Base-by-base conservation (phyloP, 2,888 invertebrate species). In the Synergus laeviventris region DNA sequence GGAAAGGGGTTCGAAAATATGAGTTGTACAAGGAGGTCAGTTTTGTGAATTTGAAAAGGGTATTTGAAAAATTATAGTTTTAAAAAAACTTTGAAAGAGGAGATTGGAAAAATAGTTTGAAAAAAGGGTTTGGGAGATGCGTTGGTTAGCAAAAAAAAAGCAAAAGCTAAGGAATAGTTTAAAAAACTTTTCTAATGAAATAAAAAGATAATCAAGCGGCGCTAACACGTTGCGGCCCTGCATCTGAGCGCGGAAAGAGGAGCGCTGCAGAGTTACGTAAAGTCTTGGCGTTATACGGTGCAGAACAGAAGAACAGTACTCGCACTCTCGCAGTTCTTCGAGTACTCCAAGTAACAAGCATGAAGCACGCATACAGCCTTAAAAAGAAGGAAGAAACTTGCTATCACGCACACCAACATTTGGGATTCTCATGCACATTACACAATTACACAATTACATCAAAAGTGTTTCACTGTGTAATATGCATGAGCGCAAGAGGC, bases 201-300 rank as follows among this genome's bases (percentile, higher is more conserved):
- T 24, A 24, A 59, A 59, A 24, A 4, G 1, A 59, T 24, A n/a
- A 54, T 70, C 49, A 70, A 31, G 31, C 9, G 45, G 18, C 12
- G 49, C 18, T 49, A 54, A n/a, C 11, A 81, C 21, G 75, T 21
- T 75, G 21, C 84, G 85, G 75, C 80, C 81, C 83, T 85, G 85
- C 56, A 79, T 74, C 75, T 78, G 59, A 77, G 78, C 74, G 83
- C 82, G 84, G 84, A 82, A 86, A 84, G 85, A 85, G 82, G 85
- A 82, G 79, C 85, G 80, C 76, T 80, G 82, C 79, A 31, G 76
- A 83, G 83, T 87, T 87, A 86, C 87, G 86, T 86, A 87, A 87
- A 87, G 86, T 82, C 77, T 79, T 78, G 78, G 70, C 60, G 80
- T 62, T 76, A 76, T 76, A 76, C 78, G 77, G 66, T 54, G 75